Evolutionary conservation across 1,140 invertebrate species (phyloP), one percentile per base, ranked within the genome.

Genomic region (Drosophila orena): DNA sequence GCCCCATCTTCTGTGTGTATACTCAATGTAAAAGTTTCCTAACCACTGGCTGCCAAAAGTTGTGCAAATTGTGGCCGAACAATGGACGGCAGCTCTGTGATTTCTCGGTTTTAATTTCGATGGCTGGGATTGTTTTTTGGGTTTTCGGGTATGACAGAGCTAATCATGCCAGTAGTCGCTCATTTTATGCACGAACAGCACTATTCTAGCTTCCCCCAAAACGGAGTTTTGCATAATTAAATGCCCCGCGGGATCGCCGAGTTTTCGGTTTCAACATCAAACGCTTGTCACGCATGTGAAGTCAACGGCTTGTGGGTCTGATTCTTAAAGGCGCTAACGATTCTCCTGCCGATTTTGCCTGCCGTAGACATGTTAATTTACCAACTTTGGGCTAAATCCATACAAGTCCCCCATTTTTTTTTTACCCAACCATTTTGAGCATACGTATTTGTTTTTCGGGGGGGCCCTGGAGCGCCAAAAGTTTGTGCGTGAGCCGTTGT

Each of bases 21-120:
- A 17, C 14, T 15, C 60, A 24, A 50, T 40, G 42, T 3, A 62
- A 86, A 86, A 86, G 62, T 88, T 86, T 86, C 62, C 61, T 58
- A 86, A 83, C 83, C 83, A 77, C 84, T 79, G 76, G 50, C 74
- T 77, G 74, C 73, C 75, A 79, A 86, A 86, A 86, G 83, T 86
- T 86, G 83, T 76, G 76, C 79, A 86, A 86, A 86, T 86, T 83
- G 84, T 89, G 83, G 79, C 66, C 58, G 65, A 79, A 88, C 75
- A 83, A 88, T 83, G 65, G 69, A 72, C 46, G 79, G 75, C 59
- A 50, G 46, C 69, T 77, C 77, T 86, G 83, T 86, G 83, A 86
- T 86, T 86, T 89, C 79, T 88, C 69, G 64, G 60, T 73, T 85
- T 84, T 72, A 85, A 81, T 85, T 84, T 84, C 81, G 66, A 81